Conservation (phyloP, 1,140 invertebrate genomes). For the Saccostrea glomerata region DNA sequence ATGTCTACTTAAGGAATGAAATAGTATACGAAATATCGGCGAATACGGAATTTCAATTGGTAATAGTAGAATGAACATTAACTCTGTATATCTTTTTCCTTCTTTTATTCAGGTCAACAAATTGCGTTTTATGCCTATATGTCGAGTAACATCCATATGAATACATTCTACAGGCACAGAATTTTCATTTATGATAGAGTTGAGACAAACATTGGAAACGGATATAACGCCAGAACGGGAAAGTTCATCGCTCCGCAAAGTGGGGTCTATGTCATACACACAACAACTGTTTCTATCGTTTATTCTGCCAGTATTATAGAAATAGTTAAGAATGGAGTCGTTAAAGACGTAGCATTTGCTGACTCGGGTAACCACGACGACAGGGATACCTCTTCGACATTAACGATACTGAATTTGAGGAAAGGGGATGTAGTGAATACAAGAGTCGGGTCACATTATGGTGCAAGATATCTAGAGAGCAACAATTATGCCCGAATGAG, state of each 20-base stretch:
- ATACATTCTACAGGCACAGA: not conserved
- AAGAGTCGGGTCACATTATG: too few species aligned
- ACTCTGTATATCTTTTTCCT: not conserved
- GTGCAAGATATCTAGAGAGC: too few species aligned
- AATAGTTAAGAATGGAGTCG: not conserved
- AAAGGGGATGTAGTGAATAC: too few species aligned
- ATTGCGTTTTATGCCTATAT: conserved; percentile 35
- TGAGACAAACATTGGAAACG: conserved; percentile 46
- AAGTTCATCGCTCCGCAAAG: conserved; percentile 43
- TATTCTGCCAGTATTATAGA: conserved; percentile 11
- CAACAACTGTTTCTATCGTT: not conserved
- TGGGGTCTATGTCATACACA: conserved; percentile 45
- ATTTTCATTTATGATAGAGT: conserved; percentile 46
- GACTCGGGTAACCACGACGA: not conserved
- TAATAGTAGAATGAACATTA: too few species aligned
- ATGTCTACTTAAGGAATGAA: too few species aligned
- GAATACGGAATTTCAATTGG: too few species aligned
- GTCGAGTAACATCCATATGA: not conserved
- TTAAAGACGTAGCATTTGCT: not conserved
- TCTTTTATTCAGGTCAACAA: not conserved
- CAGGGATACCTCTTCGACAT: too few species aligned
- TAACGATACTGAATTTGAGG: too few species aligned
- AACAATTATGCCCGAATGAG: too few species aligned
- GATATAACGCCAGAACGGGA: conserved; percentile 39
- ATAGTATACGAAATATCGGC: too few species aligned